Conservation (phyloP, 2,888 invertebrate genomes). For the Drosophila neotestacea region DNA sequence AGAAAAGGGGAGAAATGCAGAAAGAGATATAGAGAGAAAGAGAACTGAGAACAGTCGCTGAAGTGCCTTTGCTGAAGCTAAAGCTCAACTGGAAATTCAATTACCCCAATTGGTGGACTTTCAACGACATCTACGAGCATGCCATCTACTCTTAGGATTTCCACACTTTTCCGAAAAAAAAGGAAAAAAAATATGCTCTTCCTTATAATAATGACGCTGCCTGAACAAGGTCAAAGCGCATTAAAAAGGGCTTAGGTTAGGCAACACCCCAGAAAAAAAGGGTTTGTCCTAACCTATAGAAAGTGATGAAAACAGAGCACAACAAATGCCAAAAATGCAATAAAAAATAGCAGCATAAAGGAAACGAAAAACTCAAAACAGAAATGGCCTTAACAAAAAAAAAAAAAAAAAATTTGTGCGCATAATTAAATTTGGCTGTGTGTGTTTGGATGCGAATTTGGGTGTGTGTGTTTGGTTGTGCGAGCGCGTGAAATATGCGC, state of each 20-base stretch:
- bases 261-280: slow-evolving; percentile 45
- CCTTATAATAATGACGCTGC: slow-evolving; percentile 23
- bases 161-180: slow-evolving; percentile 10
- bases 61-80: slow-evolving; percentile 20
- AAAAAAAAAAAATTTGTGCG: slow-evolving; percentile 49
- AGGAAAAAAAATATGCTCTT: slow-evolving; percentile 43
- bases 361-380: slow-evolving; percentile 27
- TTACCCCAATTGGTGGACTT: slow-evolving; percentile 70
- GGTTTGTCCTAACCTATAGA: slow-evolving; percentile 43
- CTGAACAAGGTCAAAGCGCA: slow-evolving; percentile 53
- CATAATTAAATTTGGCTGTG: slow-evolving; percentile 69
- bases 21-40: not conserved
- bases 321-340: slow-evolving; percentile 63
- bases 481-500: slow-evolving; percentile 38
- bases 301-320: slow-evolving; percentile 52
- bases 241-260: slow-evolving; percentile 60
- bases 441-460: not conserved
- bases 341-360: slow-evolving; percentile 60
- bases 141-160: slow-evolving; percentile 28
- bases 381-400: slow-evolving; percentile 34
- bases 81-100: slow-evolving; percentile 71
- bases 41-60: not conserved
- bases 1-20: not conserved
- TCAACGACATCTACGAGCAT: slow-evolving; percentile 20
- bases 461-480: slow-evolving; percentile 24